Conservation (phyloP, 2,888 invertebrate genomes). For the Lasioglossum marginatum region DNA sequence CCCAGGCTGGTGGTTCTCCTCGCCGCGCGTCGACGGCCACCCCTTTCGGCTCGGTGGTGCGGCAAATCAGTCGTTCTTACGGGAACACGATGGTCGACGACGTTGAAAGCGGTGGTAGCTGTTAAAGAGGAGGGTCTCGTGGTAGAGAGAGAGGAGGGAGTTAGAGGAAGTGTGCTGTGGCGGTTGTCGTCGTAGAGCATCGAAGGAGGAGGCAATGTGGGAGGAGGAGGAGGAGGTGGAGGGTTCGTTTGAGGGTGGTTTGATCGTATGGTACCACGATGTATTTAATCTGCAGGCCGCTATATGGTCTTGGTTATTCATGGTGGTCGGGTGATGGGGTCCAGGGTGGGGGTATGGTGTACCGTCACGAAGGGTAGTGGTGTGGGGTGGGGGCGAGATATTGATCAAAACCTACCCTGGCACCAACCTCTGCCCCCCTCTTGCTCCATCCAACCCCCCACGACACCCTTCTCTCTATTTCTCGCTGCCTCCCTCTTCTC, state of each 20-base stretch:
- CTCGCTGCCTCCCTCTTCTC: slow-evolving; percentile 61
- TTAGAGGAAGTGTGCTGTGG: background rate
- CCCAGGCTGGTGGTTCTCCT: slow-evolving; percentile 34
- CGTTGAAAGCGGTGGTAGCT: slow-evolving; percentile 73
- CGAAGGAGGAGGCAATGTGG: background rate
- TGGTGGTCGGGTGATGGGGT: slow-evolving; percentile 81
- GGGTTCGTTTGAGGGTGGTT: slow-evolving; percentile 67
- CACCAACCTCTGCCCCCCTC: slow-evolving; percentile 79
- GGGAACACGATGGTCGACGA: slow-evolving; percentile 75
- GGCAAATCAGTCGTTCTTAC: slow-evolving; percentile 76
- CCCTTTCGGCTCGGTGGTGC: slow-evolving; percentile 71
- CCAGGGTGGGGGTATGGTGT: slow-evolving; percentile 79
- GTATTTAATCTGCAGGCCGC: slow-evolving; percentile 81
- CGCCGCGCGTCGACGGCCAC: slow-evolving; percentile 44
- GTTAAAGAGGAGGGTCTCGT: slow-evolving; percentile 72
- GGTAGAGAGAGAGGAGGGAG: slow-evolving; percentile 8
- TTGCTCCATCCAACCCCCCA: slow-evolving; percentile 73
- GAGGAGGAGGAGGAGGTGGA: background rate
- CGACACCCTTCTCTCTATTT: slow-evolving; percentile 71
- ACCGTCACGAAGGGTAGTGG: slow-evolving; percentile 79
- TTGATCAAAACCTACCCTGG: slow-evolving; percentile 85
- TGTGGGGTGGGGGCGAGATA: slow-evolving; percentile 83
- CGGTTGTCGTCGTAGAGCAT: slow-evolving; percentile 2
- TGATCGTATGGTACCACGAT: slow-evolving; percentile 78
- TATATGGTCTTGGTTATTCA: slow-evolving; percentile 83